These are phyloP conservation scores for Salvelinus alpinus DNA, from an alignment of 2,113 vertebrate genomes.

Conservation along the genomic window DNA sequence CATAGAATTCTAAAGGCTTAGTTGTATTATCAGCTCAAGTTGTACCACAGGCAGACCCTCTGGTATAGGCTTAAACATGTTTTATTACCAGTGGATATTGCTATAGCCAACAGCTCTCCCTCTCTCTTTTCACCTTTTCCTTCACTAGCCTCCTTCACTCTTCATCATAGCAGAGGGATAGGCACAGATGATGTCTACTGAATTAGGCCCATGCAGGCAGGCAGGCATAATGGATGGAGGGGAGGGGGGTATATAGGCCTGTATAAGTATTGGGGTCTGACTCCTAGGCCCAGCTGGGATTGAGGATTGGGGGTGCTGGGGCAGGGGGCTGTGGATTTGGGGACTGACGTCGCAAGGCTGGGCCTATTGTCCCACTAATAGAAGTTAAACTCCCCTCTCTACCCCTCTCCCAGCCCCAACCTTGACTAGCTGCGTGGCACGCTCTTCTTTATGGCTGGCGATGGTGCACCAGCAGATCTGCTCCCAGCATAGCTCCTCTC, in stretches of 20 bases:
- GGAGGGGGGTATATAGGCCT: background rate
- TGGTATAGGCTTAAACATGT: too few species aligned
- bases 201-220: constrained; percentile 3
- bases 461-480: constrained; percentile 1
- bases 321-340: background rate
- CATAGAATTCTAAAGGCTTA: background rate
- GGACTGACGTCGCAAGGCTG: background rate
- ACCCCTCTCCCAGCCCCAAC: background rate
- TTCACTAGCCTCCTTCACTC: constrained; percentile 2
- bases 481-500: background rate
- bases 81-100: too few species aligned
- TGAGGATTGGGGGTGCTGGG: constrained; percentile 16
- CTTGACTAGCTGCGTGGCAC: constrained; percentile 27
- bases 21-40: background rate
- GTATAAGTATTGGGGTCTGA: constrained; percentile 3
- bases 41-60: too few species aligned
- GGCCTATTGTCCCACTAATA: constrained; percentile 55
- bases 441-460: constrained; percentile 24
- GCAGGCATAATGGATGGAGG: background rate
- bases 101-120: too few species aligned
- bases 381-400: constrained; percentile 53
- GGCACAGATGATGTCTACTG: constrained; percentile 2
- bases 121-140: background rate
- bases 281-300: constrained; percentile 13
- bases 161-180: background rate